Percentiles rank a stretch among this genome's conserved stretches.
Conservation (phyloP, 2,797 vertebrate genomes). For the Meda fulgida region DNA sequence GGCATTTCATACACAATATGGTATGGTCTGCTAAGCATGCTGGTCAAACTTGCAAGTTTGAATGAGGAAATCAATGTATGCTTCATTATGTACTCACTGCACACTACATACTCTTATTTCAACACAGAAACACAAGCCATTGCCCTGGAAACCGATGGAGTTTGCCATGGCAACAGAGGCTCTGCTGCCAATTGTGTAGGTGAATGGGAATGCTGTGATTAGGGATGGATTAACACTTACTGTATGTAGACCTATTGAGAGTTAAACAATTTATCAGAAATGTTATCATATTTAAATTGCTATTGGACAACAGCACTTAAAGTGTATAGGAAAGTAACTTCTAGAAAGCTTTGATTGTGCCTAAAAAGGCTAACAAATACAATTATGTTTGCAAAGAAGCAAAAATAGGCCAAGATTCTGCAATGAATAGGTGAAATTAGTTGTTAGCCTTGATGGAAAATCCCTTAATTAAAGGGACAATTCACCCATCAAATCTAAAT, state of each 20-base stretch:
- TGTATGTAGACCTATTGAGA: slow-evolving; percentile 30
- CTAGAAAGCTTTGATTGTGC: not conserved
- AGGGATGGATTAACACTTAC: slow-evolving; percentile 50
- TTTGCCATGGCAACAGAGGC: slow-evolving; percentile 65
- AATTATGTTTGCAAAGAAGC: not conserved
- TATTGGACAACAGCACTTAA: not conserved
- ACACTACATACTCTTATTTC: slow-evolving; percentile 54
- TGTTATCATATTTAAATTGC: not conserved
- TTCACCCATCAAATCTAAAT: no score
- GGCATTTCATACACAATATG: not conserved
- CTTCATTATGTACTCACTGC: slow-evolving; percentile 53
- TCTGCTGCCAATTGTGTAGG: slow-evolving; percentile 55
- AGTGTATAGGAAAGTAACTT: not conserved
- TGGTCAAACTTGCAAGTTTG: slow-evolving; percentile 24
- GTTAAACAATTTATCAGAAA: slow-evolving; percentile 16
- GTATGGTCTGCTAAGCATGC: not conserved
- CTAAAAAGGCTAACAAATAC: not conserved
- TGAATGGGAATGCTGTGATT: slow-evolving; percentile 57
- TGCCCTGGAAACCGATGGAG: slow-evolving; percentile 61
- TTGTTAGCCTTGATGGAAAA: no score
- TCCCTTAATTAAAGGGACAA: not conserved
- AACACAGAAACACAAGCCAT: slow-evolving; percentile 56
- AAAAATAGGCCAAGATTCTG: not conserved
- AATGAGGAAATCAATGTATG: slow-evolving; percentile 40
- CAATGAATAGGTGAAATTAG: not conserved